These are phyloP conservation scores for Eristalinus sepulchralis DNA, from an alignment of 2,888 invertebrate genomes.

Conservation along the genomic window DNA sequence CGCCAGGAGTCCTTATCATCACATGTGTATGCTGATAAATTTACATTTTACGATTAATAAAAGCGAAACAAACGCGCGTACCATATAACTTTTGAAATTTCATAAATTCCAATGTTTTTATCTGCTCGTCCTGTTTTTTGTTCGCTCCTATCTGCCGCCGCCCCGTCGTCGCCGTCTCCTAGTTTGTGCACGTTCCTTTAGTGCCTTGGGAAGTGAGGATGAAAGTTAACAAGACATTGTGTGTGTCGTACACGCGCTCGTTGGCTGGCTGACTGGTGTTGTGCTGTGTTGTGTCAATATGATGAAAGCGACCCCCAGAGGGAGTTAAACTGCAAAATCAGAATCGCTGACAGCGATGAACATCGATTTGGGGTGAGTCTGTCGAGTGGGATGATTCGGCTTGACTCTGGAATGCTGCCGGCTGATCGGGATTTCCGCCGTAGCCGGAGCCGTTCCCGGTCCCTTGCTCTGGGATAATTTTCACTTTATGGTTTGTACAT, in stretches of 20 bases:
- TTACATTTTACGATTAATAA: conserved; percentile 70
- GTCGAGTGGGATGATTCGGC: conserved; percentile 11
- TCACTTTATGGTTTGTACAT: conserved; percentile 43
- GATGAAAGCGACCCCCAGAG: conserved; percentile 63
- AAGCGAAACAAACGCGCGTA: conserved; percentile 56
- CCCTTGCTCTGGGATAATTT: conserved; percentile 45
- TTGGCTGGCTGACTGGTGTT: not conserved
- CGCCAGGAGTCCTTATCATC: conserved; percentile 24
- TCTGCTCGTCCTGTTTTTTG: conserved; percentile 11
- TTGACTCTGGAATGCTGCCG: conserved; percentile 33
- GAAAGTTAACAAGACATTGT: conserved; percentile 65
- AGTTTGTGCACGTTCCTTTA: conserved; percentile 2
- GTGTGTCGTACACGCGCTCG: conserved; percentile 56
- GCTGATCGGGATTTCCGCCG: conserved; percentile 8
- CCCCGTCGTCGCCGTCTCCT: not conserved
- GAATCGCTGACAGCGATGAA: conserved; percentile 68
- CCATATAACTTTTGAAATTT: conserved; percentile 66
- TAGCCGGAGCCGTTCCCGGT: not conserved
- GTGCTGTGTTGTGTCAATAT: conserved; percentile 58
- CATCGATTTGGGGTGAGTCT: conserved; percentile 41
- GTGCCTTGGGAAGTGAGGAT: not conserved
- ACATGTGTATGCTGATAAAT: conserved; percentile 56
- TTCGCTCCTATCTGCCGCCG: not conserved
- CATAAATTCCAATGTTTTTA: conserved; percentile 65
- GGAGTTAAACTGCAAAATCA: conserved; percentile 58